A percentile compares a stretch with the other conserved stretches of the same genome.
Conservation (phyloP, 92 coral and sea anemone genomes). For the Desmophyllum pertusum region DNA sequence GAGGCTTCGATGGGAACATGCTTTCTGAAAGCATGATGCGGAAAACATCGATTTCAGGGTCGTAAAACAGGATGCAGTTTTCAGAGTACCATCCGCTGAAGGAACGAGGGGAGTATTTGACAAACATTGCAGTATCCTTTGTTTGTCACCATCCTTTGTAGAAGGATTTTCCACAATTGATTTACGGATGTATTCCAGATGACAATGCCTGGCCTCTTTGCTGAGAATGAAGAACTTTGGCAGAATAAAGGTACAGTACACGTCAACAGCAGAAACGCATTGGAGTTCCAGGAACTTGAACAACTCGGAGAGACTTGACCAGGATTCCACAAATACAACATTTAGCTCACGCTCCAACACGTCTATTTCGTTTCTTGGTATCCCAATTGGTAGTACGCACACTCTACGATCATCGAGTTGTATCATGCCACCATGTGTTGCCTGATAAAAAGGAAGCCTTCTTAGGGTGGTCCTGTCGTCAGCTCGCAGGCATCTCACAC, state of each 20-base stretch:
- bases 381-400: slow-evolving; percentile 36
- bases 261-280: slow-evolving; percentile 19
- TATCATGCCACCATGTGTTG: slow-evolving; percentile 39
- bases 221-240: slow-evolving; percentile 1
- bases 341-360: too few relatives aligned
- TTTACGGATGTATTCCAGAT: slow-evolving; percentile 1
- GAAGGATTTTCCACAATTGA: background rate
- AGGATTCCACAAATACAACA: slow-evolving; percentile 40
- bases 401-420: slow-evolving; percentile 27
- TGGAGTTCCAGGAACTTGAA: too few relatives aligned
- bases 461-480: slow-evolving; percentile 11
- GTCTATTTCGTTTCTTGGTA: slow-evolving; percentile 51
- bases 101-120: slow-evolving; percentile 36
- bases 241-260: slow-evolving; percentile 13
- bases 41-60: slow-evolving; percentile 56
- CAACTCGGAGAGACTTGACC: slow-evolving; percentile 12
- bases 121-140: slow-evolving; percentile 7
- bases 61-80: slow-evolving; percentile 53
- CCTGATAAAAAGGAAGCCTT: slow-evolving; percentile 54
- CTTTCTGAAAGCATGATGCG: slow-evolving; percentile 39
- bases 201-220: background rate
- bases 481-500: too few relatives aligned
- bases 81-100: slow-evolving; percentile 39
- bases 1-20: slow-evolving; percentile 60
- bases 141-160: background rate